Evolutionary conservation across 2,113 vertebrate species (phyloP).

Genomic region (Austrofundulus limnaeus): DNA sequence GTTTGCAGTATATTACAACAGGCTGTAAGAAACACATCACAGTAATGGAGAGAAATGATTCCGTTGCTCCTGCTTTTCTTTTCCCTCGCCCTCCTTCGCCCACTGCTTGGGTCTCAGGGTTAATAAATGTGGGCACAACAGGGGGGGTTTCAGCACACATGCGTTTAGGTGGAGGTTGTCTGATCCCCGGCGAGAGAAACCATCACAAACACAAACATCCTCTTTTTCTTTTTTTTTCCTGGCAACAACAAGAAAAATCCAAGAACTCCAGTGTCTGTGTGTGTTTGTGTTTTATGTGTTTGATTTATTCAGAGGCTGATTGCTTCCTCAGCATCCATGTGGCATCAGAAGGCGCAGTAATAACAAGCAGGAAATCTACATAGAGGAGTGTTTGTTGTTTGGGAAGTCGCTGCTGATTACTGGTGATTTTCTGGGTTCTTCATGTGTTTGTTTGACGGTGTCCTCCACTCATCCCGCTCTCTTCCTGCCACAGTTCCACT

Average conservation of each 20-base stretch:
- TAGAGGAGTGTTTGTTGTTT: constrained; percentile 23
- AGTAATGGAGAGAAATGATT: constrained; percentile 56
- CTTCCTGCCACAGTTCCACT: background rate
- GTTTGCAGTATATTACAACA: constrained; percentile 42
- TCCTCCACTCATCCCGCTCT: background rate
- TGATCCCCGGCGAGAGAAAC: constrained; percentile 39
- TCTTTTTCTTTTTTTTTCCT: background rate
- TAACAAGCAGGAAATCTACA: constrained; percentile 47
- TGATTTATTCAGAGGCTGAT: constrained; percentile 68
- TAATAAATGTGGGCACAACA: constrained; percentile 48
- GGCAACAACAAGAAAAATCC: constrained; percentile 18
- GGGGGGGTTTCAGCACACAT: constrained; percentile 37
- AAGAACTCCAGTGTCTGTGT: constrained; percentile 23
- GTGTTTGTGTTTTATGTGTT: constrained; percentile 23
- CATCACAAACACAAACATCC: constrained; percentile 25
- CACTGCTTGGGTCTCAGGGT: constrained; percentile 46
- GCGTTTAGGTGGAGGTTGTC: constrained; percentile 37
- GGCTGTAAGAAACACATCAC: constrained; percentile 44
- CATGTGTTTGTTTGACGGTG: background rate
- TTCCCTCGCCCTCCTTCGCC: constrained; percentile 31
- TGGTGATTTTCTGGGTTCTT: constrained; percentile 16
- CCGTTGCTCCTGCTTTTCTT: constrained; percentile 1
- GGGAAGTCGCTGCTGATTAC: constrained; percentile 25
- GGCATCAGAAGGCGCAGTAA: constrained; percentile 49
- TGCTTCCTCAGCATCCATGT: constrained; percentile 55